phyloP scores from a whole-genome alignment of 2,113 vertebrate genomes.

The Vulpes ferrilata region DNA sequence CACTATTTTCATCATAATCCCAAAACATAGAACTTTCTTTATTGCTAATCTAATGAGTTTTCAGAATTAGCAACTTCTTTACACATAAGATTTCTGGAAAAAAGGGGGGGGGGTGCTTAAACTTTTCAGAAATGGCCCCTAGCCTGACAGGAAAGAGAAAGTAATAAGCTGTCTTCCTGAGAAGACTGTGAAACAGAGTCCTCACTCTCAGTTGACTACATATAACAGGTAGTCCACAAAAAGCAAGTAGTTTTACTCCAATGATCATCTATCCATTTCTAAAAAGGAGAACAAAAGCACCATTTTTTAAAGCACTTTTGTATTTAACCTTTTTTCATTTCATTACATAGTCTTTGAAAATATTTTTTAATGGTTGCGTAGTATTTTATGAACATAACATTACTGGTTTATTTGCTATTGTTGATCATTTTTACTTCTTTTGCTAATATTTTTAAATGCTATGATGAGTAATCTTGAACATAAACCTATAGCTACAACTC shows the following conservation, averaged over 20 bases:
- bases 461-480: neutral
- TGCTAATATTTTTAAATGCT: slow-evolving; percentile 26
- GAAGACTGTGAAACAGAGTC: neutral
- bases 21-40: neutral
- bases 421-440: slow-evolving; percentile 1
- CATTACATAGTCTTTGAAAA: slow-evolving; percentile 11
- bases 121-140: neutral
- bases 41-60: neutral
- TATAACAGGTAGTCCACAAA: neutral
- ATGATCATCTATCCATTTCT: neutral
- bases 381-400: neutral
- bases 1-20: slow-evolving; percentile 13
- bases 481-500: slow-evolving; percentile 11
- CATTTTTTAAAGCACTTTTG: neutral
- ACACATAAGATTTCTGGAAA: neutral
- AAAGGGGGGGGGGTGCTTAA: neutral
- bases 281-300: neutral
- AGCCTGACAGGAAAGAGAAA: neutral
- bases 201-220: neutral
- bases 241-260: neutral
- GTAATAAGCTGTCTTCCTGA: neutral
- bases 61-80: slow-evolving; percentile 41
- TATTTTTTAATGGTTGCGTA: neutral
- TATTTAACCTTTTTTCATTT: slow-evolving; percentile 10
- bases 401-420: neutral